Evolutionary conservation across 2,797 vertebrate genomes (phyloP).

Genomic region (Trichosurus vulpecula): DNA sequence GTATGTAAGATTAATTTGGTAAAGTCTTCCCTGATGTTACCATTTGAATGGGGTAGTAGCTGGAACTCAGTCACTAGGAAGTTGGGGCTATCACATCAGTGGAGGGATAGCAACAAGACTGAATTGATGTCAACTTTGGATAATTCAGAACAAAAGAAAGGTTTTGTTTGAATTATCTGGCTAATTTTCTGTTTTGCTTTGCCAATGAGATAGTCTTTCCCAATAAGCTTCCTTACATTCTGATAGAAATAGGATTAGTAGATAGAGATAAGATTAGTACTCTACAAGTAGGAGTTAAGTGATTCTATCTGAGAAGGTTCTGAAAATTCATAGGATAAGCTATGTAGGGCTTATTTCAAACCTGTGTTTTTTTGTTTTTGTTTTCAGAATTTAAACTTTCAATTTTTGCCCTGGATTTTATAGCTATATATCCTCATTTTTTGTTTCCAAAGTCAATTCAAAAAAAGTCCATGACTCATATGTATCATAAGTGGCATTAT

Average conservation of each 20-base stretch:
- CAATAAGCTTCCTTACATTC: neutral
- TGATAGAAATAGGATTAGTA: neutral
- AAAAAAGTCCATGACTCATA: neutral
- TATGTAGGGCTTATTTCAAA: neutral
- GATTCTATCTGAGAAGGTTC: neutral
- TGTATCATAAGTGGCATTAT: neutral
- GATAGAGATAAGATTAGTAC: neutral
- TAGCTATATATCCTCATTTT: neutral
- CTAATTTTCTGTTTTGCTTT: slow-evolving; percentile 29
- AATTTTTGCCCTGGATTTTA: neutral
- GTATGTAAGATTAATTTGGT: too few species aligned
- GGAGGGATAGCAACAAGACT: neutral
- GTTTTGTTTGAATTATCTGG: neutral
- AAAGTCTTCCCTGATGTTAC: too few species aligned
- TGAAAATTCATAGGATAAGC: neutral
- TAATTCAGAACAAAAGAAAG: neutral
- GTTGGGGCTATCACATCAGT: neutral
- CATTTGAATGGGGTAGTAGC: neutral
- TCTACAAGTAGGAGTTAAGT: neutral
- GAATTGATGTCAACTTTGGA: neutral
- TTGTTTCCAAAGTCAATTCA: neutral
- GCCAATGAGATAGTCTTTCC: neutral
- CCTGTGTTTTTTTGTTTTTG: too few species aligned
- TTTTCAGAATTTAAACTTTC: neutral
- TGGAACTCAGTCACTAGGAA: neutral